Percentiles rank a stretch among this genome's conserved stretches.
phyloP scores from a whole-genome alignment of 1,140 invertebrate species.

The Amphibalanus amphitrite region DNA sequence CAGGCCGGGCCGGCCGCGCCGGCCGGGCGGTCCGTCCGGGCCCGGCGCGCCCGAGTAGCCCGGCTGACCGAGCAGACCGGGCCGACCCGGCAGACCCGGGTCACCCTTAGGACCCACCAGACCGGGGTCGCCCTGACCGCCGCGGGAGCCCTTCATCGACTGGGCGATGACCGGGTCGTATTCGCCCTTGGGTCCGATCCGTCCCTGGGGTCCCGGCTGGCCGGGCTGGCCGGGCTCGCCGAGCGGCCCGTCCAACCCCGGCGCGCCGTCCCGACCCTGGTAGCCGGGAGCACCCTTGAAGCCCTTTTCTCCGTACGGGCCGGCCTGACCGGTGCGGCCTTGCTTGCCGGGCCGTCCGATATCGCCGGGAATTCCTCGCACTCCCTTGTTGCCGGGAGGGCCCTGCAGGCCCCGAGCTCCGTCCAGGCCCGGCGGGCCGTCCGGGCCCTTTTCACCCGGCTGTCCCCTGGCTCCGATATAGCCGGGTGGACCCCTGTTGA shows the following conservation, averaged over 20 bases:
- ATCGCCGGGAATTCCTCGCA: background rate
- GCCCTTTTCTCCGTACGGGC: background rate
- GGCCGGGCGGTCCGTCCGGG: background rate
- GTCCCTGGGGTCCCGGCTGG: background rate
- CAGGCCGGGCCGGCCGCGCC: background rate
- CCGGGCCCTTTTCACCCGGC: background rate
- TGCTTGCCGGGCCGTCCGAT: background rate
- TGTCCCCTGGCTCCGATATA: background rate
- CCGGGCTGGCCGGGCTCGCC: background rate
- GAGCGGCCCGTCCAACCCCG: too few species aligned
- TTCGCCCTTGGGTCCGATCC: background rate
- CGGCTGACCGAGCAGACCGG: background rate
- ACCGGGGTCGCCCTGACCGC: background rate
- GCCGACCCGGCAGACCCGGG: background rate
- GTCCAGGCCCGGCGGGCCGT: background rate
- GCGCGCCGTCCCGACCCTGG: background rate
- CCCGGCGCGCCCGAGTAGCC: background rate
- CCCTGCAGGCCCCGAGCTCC: background rate
- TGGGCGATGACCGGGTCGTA: background rate
- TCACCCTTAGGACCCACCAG: background rate
- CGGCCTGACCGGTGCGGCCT: background rate
- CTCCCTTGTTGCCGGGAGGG: background rate
- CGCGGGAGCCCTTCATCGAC: background rate
- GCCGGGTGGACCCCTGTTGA: background rate
- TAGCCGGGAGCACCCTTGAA: background rate